Evolutionary conservation across 2,888 invertebrate species (phyloP), one percentile per base, ranked within the genome.

Genomic region (Eristalis pertinax): DNA sequence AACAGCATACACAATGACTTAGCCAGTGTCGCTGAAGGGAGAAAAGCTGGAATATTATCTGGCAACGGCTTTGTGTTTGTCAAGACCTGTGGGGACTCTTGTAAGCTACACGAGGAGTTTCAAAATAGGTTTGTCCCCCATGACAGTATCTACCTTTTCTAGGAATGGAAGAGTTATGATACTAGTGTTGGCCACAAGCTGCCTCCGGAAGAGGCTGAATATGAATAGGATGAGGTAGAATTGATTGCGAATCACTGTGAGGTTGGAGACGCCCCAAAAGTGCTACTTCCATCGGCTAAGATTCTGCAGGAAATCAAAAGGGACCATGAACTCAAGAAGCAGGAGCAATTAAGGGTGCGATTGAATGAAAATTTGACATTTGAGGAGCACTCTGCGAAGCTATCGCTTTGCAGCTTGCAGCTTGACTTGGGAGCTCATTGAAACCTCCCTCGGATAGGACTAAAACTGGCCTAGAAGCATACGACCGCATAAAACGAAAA

Each of bases 401-500:
- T 19, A 88, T 92, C 2, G 90, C 90, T 22, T 22, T 43, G 22
- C n/a, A 50, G n/a, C n/a, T n/a, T n/a, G n/a, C n/a, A n/a, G n/a
- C n/a, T n/a, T n/a, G n/a, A n/a, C n/a, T 50, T 5, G 43, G 3
- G n/a, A 50, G 7, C 43, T 4, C 8, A 3, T 26, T 8, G 0
- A 50, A 60, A 19, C 1, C 15, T 4, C 15, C 4, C 0, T 35
- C 38, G 8, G 32, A 75, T 1, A 69, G 69, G 13, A 81, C 75
- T 0, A 70, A 56, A 38, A n/a, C 38, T 24, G 81, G 64, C 0
- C 7, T 81, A 0, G 65, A 67, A 41, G 70, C 82, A 5, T 70
- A 76, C 19, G 75, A 82, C 7, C 90, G 92, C 4, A 91, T 92
- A 22, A 91, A 90, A 58, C 90, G 89, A 64, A 92, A 91, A 64